These are phyloP conservation scores for Oegoconia quadripuncta DNA, from an alignment of 2,888 invertebrate species.

Conservation along the genomic window DNA sequence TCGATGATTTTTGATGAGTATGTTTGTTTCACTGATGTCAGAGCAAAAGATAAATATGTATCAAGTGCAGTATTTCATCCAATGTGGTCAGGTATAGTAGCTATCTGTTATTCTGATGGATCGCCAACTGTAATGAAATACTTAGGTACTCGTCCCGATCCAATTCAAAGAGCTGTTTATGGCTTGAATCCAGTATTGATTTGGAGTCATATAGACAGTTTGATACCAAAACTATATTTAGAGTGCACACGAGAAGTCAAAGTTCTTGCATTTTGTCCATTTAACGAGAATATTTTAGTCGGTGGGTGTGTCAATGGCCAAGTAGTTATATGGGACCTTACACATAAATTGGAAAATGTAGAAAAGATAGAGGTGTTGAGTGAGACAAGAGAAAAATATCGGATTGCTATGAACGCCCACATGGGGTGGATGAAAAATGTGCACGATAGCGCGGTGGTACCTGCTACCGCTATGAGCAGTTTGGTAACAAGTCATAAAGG, in stretches of 20 bases:
- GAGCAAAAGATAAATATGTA: conserved; percentile 83
- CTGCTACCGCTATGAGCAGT: conserved; percentile 80
- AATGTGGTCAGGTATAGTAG: conserved; percentile 83
- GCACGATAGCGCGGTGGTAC: conserved; percentile 77
- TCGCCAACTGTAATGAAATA: conserved; percentile 70
- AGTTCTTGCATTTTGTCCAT: conserved; percentile 83
- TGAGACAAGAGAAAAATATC: conserved; percentile 81
- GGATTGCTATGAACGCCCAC: conserved; percentile 78
- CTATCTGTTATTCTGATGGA: conserved; percentile 82
- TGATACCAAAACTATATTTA: conserved; percentile 84
- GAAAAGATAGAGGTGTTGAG: conserved; percentile 82
- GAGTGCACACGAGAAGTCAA: conserved; percentile 83
- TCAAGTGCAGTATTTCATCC: conserved; percentile 85
- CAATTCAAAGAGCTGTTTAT: conserved; percentile 77
- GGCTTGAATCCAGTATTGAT: conserved; percentile 83
- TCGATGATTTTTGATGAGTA: conserved; percentile 71
- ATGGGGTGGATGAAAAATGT: conserved; percentile 85
- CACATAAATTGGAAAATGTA: conserved; percentile 79
- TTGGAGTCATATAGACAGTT: conserved; percentile 86
- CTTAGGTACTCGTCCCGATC: conserved; percentile 57
- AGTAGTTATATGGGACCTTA: conserved; percentile 85
- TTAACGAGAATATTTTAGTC: conserved; percentile 82
- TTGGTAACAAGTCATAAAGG: conserved; percentile 81
- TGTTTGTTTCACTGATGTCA: conserved; percentile 83
- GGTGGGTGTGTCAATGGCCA: conserved; percentile 87